Conservation (phyloP, 2,113 vertebrate species). For the Lasiurus cinereus region DNA sequence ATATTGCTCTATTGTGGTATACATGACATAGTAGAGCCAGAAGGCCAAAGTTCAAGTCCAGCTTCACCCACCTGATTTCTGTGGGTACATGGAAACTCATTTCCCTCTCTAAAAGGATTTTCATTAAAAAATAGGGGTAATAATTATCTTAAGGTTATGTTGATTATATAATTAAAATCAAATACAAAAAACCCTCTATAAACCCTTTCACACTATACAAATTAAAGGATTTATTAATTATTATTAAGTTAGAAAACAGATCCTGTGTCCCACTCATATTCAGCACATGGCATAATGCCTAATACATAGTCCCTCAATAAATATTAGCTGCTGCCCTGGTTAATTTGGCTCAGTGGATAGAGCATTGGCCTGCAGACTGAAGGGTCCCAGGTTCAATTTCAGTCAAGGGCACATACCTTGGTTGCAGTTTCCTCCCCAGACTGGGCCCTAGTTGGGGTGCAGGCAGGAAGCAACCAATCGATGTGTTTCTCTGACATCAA, state of each 20-base stretch:
- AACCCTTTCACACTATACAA: background rate
- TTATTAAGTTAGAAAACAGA: background rate
- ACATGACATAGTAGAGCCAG: background rate
- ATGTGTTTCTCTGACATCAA: too few species aligned
- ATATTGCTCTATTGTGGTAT: background rate
- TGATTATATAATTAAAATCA: constrained; percentile 40
- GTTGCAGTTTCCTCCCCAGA: too few species aligned
- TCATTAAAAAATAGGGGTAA: background rate
- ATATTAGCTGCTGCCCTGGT: background rate
- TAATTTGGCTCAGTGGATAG: too few species aligned
- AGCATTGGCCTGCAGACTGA: too few species aligned
- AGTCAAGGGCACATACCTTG: too few species aligned
- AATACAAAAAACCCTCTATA: background rate
- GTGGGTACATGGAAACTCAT: constrained; percentile 9
- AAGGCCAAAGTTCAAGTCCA: background rate
- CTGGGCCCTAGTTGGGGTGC: too few species aligned
- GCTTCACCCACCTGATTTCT: background rate
- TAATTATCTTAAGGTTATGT: background rate
- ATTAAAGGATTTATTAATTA: constrained; percentile 9
- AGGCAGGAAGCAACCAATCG: too few species aligned
- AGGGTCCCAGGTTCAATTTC: too few species aligned
- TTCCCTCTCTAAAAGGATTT: background rate
- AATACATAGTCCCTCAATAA: background rate
- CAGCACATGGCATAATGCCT: background rate
- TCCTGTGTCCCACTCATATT: background rate